Base-by-base conservation (phyloP, 2,113 vertebrate genomes). In the Bujurquina vittata region DNA sequence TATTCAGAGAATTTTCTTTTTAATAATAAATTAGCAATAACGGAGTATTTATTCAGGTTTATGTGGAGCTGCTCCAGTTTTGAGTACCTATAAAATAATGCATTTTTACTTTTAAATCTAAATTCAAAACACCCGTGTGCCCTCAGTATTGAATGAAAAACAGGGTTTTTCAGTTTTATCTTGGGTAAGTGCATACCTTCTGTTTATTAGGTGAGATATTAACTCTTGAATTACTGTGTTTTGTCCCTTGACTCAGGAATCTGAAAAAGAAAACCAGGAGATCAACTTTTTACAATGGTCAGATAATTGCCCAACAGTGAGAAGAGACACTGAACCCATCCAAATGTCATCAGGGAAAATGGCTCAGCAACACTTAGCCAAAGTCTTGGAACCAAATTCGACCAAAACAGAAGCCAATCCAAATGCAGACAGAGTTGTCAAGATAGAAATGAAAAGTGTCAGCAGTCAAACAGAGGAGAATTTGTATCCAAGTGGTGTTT, bases 381-480 rank as follows among this genome's bases (percentile, higher is more conserved):
- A 91, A 89, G 80, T 59, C 60, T 84, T 79, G 15, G 75, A 37
- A 43, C 55, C 61, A 55, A 84, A 84, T 29, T 81, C 52, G 11
- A 79, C 89, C 65, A 88, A 88, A 89, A 10, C 77, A 77, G 23
- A 75, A 31, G 23, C 65, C 77, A 87, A 49, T 61, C 49, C 31
- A 37, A 56, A 78, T 37, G 7, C 35, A 43, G 75, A 57, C 15
- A 60, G 23, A 22, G 22, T 26, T 18, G 26, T 46, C 11, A 72
- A 40, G 37, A 74, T 37, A 10, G 81, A 88, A n/a, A 73, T 81
- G 49, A 92, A 54, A 80, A 92, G 76, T 49, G 85, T 88, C 33
- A 81, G 83, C 90, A 94, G 93, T 89, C 95, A 96, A 87, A 96
- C 94, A 1, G 94, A 95, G 40, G 81, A 87, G 10, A 31, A 33